These are phyloP conservation scores for Chitala chitala DNA, from an alignment of 2,113 vertebrate genomes.

Conservation along the genomic window DNA sequence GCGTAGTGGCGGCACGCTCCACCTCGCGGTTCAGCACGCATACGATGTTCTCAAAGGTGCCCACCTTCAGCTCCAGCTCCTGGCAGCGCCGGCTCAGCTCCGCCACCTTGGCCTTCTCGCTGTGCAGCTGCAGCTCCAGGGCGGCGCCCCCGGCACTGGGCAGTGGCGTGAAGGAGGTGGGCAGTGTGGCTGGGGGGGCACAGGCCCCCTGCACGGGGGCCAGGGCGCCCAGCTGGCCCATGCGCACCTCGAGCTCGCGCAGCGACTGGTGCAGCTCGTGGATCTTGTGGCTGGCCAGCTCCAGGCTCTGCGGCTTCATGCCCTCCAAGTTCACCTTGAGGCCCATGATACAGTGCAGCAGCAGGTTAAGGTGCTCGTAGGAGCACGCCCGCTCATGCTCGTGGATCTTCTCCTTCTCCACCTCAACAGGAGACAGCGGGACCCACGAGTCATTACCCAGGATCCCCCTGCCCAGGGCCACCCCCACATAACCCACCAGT, in stretches of 20 bases:
- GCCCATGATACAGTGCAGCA: conserved; percentile 78
- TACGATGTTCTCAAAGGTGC: conserved; percentile 93
- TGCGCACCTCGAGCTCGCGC: conserved; percentile 64
- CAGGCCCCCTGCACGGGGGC: conserved; percentile 38
- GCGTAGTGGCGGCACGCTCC: conserved; percentile 76
- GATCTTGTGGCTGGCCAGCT: conserved; percentile 64
- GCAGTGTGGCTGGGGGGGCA: conserved; percentile 42
- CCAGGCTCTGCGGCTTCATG: conserved; percentile 67
- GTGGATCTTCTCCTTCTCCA: conserved; percentile 75
- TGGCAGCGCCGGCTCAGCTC: conserved; percentile 73
- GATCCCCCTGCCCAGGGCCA: no score
- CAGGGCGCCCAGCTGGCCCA: conserved; percentile 56
- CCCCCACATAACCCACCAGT: no score
- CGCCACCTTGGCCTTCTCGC: conserved; percentile 59
- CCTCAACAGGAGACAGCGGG: conserved; percentile 53
- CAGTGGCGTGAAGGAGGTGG: conserved; percentile 62
- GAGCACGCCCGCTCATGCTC: conserved; percentile 79
- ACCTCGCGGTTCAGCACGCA: conserved; percentile 93
- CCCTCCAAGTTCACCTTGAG: conserved; percentile 72
- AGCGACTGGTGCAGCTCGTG: conserved; percentile 68
- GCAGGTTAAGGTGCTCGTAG: conserved; percentile 80
- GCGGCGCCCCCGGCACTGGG: conserved; percentile 54
- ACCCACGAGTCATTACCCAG: no score
- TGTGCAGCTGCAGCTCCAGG: conserved; percentile 65
- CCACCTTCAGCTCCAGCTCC: conserved; percentile 77